phyloP scores from a whole-genome alignment of 2,888 invertebrate genomes.

The Aphidoletes aphidimyza region DNA sequence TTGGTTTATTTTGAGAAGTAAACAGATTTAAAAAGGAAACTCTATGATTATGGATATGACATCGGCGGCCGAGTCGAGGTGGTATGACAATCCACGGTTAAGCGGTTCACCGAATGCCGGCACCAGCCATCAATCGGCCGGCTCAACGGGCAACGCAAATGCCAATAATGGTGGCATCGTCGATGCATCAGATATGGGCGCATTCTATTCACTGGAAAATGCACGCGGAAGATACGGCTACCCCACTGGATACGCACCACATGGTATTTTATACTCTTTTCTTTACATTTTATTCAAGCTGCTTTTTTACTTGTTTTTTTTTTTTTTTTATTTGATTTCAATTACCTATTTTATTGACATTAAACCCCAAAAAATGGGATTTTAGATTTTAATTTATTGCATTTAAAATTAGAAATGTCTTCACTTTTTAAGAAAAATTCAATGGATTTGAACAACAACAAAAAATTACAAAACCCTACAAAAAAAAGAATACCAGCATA shows the following conservation, averaged over 20 bases:
- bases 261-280: constrained; percentile 62
- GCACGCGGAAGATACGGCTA: constrained; percentile 66
- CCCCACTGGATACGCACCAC: constrained; percentile 65
- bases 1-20: not conserved
- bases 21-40: not conserved
- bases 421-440: not conserved
- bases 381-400: not conserved
- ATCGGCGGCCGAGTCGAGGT: constrained; percentile 67
- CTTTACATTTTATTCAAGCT: not conserved
- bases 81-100: constrained; percentile 67
- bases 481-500: not conserved
- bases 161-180: constrained; percentile 60
- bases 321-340: not conserved
- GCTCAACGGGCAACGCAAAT: constrained; percentile 60
- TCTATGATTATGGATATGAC: constrained; percentile 66
- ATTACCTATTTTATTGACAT: too few species aligned
- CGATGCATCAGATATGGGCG: constrained; percentile 67
- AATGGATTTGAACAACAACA: not conserved
- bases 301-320: not conserved
- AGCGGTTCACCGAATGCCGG: constrained; percentile 66
- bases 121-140: constrained; percentile 63
- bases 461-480: not conserved
- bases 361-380: too few species aligned
- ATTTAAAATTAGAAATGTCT: not conserved
- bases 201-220: constrained; percentile 67